Conservation (phyloP, 64 coral and sea anemone genomes). For the Pachyseris speciosa region DNA sequence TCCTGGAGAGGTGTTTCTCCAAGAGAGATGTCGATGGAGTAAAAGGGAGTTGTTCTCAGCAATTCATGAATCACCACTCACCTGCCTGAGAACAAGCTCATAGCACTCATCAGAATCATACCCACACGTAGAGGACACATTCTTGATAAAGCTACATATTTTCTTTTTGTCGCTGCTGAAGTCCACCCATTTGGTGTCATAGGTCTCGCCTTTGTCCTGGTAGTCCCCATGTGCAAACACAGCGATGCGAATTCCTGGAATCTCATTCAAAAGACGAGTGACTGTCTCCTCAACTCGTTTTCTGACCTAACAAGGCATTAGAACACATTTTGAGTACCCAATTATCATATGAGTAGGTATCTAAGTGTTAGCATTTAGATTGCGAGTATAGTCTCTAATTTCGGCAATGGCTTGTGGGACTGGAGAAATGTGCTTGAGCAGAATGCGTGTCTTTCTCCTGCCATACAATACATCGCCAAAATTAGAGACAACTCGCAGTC, state of each 20-base stretch:
- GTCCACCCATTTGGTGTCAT: constrained; percentile 97
- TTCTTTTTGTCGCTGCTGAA: constrained; percentile 91
- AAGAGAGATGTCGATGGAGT: too few species aligned
- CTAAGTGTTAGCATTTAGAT: too few species aligned
- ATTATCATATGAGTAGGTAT: neutral
- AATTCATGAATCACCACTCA: neutral
- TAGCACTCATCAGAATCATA: constrained; percentile 99
- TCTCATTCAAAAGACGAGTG: constrained; percentile 77
- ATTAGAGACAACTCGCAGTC: too few species aligned
- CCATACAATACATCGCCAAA: too few species aligned
- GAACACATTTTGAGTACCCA: neutral
- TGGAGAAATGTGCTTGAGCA: too few species aligned
- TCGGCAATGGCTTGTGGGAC: too few species aligned
- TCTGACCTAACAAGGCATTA: constrained; percentile 58
- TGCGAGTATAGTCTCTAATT: too few species aligned
- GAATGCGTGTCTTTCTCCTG: too few species aligned
- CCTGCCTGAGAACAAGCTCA: constrained; percentile 97
- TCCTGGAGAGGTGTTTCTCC: too few species aligned
- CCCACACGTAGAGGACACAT: constrained; percentile 89
- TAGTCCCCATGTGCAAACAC: constrained; percentile 98
- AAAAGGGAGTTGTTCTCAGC: neutral
- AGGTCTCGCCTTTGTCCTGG: constrained; percentile 79
- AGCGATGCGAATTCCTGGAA: constrained; percentile 89
- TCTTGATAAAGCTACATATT: constrained; percentile 89
- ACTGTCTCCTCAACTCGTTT: constrained; percentile 88